Conservation (phyloP, 2,113 vertebrate species). For the Pachypanchax playfairii region DNA sequence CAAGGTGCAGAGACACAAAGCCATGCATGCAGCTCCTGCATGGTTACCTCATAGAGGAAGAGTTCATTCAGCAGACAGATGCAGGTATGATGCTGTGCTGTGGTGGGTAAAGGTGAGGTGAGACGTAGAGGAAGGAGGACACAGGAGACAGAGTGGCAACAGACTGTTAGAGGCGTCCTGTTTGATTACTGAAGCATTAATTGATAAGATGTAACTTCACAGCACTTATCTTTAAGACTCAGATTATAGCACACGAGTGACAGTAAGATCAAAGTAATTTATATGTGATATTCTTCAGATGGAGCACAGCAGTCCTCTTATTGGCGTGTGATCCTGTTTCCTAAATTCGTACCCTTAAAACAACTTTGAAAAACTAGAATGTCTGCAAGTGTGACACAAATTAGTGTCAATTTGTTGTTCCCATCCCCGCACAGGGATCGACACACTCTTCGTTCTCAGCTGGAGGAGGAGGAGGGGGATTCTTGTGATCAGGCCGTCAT, state of each 20-base stretch:
- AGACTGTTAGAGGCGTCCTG: conserved; percentile 45
- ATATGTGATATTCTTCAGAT: conserved; percentile 45
- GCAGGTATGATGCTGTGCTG: conserved; percentile 70
- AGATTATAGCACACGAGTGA: conserved; percentile 64
- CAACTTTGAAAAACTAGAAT: neutral
- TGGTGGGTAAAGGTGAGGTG: conserved; percentile 34
- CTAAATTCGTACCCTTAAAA: neutral
- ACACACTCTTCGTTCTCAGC: conserved; percentile 39
- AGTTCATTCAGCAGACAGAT: conserved; percentile 46
- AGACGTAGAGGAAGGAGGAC: conserved; percentile 51
- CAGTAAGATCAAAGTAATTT: conserved; percentile 67
- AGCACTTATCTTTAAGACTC: conserved; percentile 62
- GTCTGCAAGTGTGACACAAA: neutral
- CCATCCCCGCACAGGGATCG: conserved; percentile 4
- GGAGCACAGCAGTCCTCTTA: neutral
- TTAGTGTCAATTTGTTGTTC: neutral
- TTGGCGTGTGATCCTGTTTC: neutral
- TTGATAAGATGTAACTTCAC: conserved; percentile 73
- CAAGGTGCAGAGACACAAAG: conserved; percentile 70
- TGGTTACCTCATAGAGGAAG: conserved; percentile 58
- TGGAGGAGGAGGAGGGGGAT: conserved; percentile 26
- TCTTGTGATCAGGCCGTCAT: conserved; percentile 77
- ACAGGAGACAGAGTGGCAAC: conserved; percentile 62
- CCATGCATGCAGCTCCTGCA: conserved; percentile 61
- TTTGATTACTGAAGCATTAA: conserved; percentile 71